Percentiles rank a stretch among this genome's conserved stretches.
phyloP scores from a whole-genome alignment of 2,113 vertebrate species.

The Symphodus melops region DNA sequence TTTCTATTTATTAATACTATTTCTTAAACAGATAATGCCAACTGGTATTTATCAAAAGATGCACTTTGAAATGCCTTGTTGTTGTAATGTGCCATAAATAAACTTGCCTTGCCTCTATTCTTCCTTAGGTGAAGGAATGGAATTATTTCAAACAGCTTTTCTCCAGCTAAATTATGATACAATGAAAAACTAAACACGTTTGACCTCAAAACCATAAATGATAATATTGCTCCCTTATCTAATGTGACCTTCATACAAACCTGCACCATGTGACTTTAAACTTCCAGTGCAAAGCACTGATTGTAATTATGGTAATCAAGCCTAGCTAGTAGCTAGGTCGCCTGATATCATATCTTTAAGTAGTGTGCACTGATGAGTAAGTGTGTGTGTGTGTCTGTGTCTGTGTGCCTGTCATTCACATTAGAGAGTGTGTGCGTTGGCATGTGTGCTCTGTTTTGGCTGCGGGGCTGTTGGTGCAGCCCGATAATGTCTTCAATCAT shows the following conservation, averaged over 20 bases:
- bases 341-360: constrained; percentile 57
- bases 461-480: constrained; percentile 77
- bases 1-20: too few species aligned
- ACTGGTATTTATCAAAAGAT: too few species aligned
- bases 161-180: too few species aligned
- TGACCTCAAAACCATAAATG: not conserved
- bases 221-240: not conserved
- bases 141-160: too few species aligned
- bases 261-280: constrained; percentile 47
- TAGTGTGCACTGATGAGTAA: constrained; percentile 3
- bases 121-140: too few species aligned
- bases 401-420: constrained; percentile 58
- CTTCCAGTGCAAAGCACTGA: constrained; percentile 30
- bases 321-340: constrained; percentile 27
- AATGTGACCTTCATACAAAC: constrained; percentile 40
- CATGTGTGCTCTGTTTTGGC: constrained; percentile 80
- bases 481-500: constrained; percentile 86
- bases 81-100: too few species aligned
- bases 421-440: constrained; percentile 37
- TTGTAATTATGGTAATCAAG: constrained; percentile 70
- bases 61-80: too few species aligned
- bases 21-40: too few species aligned
- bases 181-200: not conserved
- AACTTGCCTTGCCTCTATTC: too few species aligned
- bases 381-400: not conserved